A percentile compares a stretch with the other conserved stretches of the same genome.
Evolutionary conservation across 2,797 vertebrate genomes (phyloP).

Genomic region (Phrynocephalus forsythii): DNA sequence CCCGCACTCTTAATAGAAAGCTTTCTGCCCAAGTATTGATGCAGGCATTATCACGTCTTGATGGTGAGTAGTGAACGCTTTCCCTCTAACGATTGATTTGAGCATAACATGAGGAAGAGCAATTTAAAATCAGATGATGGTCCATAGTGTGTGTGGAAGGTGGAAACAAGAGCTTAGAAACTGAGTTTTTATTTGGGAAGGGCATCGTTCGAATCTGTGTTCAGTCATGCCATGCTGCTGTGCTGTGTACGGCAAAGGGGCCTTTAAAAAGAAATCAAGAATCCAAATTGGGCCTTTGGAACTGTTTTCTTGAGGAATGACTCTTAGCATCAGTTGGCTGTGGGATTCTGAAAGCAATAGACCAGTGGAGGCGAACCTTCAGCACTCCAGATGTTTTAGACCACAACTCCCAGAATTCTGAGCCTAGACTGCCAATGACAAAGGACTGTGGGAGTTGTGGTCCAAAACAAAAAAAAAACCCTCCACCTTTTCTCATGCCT

Average conservation of each 20-base stretch:
- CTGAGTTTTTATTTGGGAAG: not conserved
- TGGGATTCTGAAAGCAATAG: not conserved
- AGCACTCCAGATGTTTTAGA: no score
- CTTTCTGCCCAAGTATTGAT: no score
- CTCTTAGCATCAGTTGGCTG: no score
- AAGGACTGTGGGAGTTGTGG: no score
- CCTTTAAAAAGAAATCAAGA: not conserved
- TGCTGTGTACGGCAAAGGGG: not conserved
- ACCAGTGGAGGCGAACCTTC: not conserved
- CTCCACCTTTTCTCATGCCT: no score
- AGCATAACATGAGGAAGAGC: not conserved
- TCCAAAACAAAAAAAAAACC: not conserved
- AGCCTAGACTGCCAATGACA: no score
- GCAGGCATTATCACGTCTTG: not conserved
- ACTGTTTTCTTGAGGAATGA: not conserved
- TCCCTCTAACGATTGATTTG: not conserved
- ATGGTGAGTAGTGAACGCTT: not conserved
- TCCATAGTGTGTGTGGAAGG: not conserved
- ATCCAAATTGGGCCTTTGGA: no score
- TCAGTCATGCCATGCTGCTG: not conserved
- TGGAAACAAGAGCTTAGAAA: no score
- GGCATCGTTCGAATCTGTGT: not conserved
- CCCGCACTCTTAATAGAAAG: no score
- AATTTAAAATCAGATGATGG: not conserved
- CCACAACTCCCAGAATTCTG: no score